Base-by-base conservation (phyloP, 1,140 invertebrate species). In the Macrocentrus cingulum region DNA sequence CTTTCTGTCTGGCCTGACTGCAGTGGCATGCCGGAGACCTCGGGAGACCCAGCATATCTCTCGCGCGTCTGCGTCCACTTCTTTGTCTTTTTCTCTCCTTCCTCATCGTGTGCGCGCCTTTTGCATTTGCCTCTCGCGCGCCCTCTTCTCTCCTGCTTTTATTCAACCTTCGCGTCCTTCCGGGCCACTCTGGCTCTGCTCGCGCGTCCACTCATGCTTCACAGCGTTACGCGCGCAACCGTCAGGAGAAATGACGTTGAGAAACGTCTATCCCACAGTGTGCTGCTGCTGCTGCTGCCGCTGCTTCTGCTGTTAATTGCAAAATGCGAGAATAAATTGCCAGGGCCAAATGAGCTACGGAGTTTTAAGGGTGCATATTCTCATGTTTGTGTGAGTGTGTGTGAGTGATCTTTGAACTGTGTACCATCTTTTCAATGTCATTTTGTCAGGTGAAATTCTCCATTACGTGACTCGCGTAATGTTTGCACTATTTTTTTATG, bases 1-100 rank as follows among this genome's bases (percentile, higher is more conserved):
- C 74, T 78, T 78, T 77, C 73, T 76, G 76, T 76, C 76, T 76
- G 74, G 63, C 54, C 69, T 74, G 71, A 74, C 75, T 74, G 73
- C 77, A 75, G 74, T 77, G 77, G 77, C 77, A 78, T 79, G 75
- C 72, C 62, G 73, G 70, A 62, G 61, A 54, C 62, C 60, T 59
- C 29, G 22, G 52, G 37, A 62, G 52, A 59, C 45, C 59, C 45
- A 54, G 34, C 63, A 73, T 72, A 42, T 49, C 42, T 58, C 39
- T 66, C 70, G 71, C 71, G 65, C 67, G 72, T 56, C 67, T 69
- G 54, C 66, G 41, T 68, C 66, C 65, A 65, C 66, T 63, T 64
- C 62, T 67, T 61, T 62, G 65, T 67, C 62, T 52, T 61, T 56
- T 41, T 58, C 45, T 56, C 59, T 59, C 66, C 70, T 36, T 22